These are phyloP conservation scores for Eristalis arbustorum DNA, from an alignment of 2,888 invertebrate species.

Conservation along the genomic window DNA sequence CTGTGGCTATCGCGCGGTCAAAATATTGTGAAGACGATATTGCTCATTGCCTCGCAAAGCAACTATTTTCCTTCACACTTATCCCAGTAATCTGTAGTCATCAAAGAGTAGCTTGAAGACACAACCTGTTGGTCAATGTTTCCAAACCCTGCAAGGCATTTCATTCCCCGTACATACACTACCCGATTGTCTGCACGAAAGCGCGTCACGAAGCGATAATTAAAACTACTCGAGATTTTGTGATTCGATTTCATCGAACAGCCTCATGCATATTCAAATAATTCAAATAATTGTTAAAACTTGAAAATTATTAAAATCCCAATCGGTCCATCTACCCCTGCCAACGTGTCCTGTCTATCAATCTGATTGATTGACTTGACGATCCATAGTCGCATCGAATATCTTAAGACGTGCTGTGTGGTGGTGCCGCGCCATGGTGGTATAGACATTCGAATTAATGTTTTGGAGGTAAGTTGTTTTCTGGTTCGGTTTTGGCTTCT, in stretches of 20 bases:
- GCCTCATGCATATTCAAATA: slow-evolving; percentile 15
- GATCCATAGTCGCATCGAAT: slow-evolving; percentile 9
- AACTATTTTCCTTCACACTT: neutral
- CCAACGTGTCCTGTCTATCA: slow-evolving; percentile 50
- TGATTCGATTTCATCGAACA: neutral
- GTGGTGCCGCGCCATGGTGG: no score
- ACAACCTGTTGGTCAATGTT: neutral
- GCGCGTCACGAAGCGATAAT: neutral
- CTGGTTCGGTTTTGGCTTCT: slow-evolving; percentile 3
- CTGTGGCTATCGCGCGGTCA: neutral
- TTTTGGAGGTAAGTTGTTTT: slow-evolving; percentile 19
- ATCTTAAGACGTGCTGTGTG: slow-evolving; percentile 10
- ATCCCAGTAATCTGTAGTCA: neutral
- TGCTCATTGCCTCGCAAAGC: neutral
- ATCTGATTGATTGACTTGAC: slow-evolving; percentile 46
- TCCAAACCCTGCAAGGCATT: slow-evolving; percentile 6
- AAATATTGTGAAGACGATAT: neutral
- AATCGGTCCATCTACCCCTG: slow-evolving; percentile 10
- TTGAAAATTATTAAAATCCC: slow-evolving; percentile 21
- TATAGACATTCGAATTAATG: slow-evolving; percentile 40
- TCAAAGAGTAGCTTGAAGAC: neutral
- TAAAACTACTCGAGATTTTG: slow-evolving; percentile 2
- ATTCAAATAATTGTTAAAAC: slow-evolving; percentile 5
- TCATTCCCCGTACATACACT: neutral
- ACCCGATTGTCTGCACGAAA: neutral